phyloP scores from a whole-genome alignment of 2,113 vertebrate genomes.

The Leptobrachium leishanense region DNA sequence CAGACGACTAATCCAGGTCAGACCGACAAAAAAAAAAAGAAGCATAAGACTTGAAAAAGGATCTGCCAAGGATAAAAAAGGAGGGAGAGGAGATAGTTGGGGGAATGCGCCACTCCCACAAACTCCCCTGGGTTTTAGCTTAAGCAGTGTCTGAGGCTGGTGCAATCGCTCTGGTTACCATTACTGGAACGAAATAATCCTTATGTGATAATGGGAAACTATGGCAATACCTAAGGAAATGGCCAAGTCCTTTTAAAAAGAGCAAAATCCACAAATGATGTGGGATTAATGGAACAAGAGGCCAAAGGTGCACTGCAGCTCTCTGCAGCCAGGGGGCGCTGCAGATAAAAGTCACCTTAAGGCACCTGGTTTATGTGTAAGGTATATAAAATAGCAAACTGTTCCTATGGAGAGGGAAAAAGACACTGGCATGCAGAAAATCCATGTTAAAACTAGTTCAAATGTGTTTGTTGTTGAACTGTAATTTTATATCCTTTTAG shows the following conservation, averaged over 20 bases:
- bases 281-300: background rate
- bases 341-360: background rate
- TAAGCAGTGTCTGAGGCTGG: background rate
- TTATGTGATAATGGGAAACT: background rate
- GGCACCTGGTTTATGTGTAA: too few relatives aligned
- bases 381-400: too few relatives aligned
- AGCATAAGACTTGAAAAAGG: background rate
- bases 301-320: background rate
- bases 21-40: background rate
- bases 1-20: background rate
- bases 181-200: background rate
- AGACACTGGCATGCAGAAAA: background rate
- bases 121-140: background rate
- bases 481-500: too few relatives aligned
- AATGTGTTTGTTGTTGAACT: too few relatives aligned
- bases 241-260: background rate
- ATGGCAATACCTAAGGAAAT: background rate
- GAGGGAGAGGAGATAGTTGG: background rate
- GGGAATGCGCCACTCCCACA: background rate
- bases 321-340: constrained; percentile 8
- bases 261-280: background rate
- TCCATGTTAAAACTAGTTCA: background rate
- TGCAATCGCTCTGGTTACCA: background rate
- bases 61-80: background rate
- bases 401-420: background rate